Evolutionary conservation across 1,140 invertebrate species (phyloP).

Genomic region (Drosophila rufa): DNA sequence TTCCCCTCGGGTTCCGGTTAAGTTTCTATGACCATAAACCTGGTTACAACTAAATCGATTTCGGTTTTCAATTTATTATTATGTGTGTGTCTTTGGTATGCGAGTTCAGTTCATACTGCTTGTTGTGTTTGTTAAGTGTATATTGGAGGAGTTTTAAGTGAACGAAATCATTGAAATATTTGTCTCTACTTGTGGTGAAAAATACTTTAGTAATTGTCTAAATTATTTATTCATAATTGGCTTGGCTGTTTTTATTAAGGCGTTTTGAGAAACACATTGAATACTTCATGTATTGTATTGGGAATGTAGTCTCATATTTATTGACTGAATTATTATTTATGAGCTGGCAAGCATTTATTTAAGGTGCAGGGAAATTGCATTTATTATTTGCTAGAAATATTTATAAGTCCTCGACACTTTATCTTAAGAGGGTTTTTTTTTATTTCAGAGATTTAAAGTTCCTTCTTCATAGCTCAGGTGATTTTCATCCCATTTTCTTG

Average conservation of each 20-base stretch:
- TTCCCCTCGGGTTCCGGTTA: constrained; percentile 1
- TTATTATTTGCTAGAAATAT: neutral
- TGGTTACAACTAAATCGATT: constrained; percentile 56
- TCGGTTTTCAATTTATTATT: constrained; percentile 53
- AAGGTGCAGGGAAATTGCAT: neutral
- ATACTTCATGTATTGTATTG: neutral
- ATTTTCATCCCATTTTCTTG: neutral
- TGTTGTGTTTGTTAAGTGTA: constrained; percentile 10
- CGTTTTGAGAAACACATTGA: neutral
- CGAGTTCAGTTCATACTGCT: constrained; percentile 30
- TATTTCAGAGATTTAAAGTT: neutral
- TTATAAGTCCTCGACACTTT: neutral
- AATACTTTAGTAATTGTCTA: constrained; percentile 1
- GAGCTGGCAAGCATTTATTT: neutral
- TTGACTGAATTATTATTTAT: neutral
- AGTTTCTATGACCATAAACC: constrained; percentile 45
- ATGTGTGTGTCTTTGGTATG: constrained; percentile 33
- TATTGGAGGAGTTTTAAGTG: neutral
- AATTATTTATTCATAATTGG: constrained; percentile 9
- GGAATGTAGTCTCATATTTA: neutral
- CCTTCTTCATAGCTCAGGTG: neutral
- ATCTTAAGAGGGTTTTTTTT: neutral
- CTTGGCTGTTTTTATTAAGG: neutral
- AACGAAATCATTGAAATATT: constrained; percentile 12
- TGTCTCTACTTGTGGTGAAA: constrained; percentile 5